Evolutionary conservation across 2,113 vertebrate species (phyloP).

Genomic region (Bufo bufo): DNA sequence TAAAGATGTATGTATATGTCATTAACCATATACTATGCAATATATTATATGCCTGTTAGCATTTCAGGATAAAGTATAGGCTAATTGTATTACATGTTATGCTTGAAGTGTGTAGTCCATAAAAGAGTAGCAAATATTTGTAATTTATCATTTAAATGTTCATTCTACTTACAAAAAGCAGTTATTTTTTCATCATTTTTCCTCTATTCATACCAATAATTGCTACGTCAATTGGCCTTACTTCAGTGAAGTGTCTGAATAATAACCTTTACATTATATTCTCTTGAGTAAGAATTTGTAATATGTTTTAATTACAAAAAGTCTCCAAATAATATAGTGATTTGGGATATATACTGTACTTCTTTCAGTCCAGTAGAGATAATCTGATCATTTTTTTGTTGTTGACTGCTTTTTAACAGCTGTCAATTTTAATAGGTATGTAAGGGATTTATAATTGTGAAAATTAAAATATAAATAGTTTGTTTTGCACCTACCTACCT

Average conservation of each 20-base stretch:
- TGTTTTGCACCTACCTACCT: no score
- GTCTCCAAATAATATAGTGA: no score
- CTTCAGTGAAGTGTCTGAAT: not conserved
- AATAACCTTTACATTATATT: not conserved
- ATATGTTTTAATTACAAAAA: no score
- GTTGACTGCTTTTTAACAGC: no score
- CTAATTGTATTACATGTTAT: not conserved
- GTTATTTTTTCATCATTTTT: not conserved
- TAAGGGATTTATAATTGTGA: not conserved
- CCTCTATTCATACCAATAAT: not conserved
- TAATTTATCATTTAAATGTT: not conserved
- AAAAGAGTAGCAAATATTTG: no score
- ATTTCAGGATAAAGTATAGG: not conserved
- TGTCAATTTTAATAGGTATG: no score
- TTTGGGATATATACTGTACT: no score
- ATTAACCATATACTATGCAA: conserved; percentile 53
- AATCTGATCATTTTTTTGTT: no score
- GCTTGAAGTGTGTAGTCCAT: not conserved
- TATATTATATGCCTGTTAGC: conserved; percentile 2
- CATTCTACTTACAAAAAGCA: not conserved
- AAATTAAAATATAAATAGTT: no score
- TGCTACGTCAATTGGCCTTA: not conserved
- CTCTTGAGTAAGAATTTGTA: no score
- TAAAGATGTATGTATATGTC: not conserved
- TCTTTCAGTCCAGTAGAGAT: no score